A percentile compares a stretch with the other conserved stretches of the same genome.
Conservation (phyloP, 2,888 invertebrate genomes). For the Orthosia gothica region DNA sequence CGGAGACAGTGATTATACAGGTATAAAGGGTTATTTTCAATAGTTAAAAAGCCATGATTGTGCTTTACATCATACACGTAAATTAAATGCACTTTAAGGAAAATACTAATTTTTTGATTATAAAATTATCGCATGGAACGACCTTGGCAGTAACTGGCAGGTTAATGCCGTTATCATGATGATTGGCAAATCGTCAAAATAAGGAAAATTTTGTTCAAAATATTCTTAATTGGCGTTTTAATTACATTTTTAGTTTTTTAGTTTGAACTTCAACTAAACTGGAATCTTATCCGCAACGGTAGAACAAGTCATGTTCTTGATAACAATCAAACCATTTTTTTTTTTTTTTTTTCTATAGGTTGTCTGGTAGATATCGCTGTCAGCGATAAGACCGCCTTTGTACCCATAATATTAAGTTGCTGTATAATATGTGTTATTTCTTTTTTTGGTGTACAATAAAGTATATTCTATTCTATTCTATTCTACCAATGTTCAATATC, state of each 20-base stretch:
- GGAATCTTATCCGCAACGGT: neutral
- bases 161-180: neutral
- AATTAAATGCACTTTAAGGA: neutral
- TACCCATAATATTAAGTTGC: no score
- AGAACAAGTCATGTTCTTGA: neutral
- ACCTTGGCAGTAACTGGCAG: conserved; percentile 3
- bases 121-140: neutral
- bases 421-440: no score
- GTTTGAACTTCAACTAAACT: neutral
- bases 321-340: no score
- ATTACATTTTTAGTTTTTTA: neutral
- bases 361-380: no score
- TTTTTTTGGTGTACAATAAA: no score
- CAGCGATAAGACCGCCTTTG: no score
- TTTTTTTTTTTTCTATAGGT: no score
- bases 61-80: neutral
- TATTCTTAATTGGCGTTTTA: neutral
- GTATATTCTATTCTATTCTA: no score
- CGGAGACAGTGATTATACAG: no score
- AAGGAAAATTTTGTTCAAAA: conserved; percentile 15
- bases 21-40: no score
- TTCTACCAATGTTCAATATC: no score
- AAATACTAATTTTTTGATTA: neutral
- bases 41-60: no score
- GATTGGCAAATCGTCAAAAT: neutral